Percentiles rank a stretch among this genome's conserved stretches.
Evolutionary conservation across 2,797 vertebrate genomes (phyloP).

Genomic region (Nannoperca obscura): DNA sequence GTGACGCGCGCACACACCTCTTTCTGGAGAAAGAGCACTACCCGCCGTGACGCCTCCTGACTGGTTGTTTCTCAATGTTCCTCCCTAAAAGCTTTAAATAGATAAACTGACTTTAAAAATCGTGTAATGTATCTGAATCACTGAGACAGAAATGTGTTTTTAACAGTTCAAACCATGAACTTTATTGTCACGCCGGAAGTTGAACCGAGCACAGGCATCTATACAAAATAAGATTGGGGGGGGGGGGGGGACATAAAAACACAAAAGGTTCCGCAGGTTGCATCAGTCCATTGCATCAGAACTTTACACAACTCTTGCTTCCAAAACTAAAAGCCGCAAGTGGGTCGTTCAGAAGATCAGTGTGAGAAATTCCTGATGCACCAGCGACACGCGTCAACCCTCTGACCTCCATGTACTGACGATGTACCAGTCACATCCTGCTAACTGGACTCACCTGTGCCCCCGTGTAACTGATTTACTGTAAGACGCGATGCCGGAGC

Average conservation of each 20-base stretch:
- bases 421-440: background rate
- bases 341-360: background rate
- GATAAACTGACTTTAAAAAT: too few species aligned
- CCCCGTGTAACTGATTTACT: slow-evolving; percentile 9
- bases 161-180: background rate
- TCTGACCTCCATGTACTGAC: background rate
- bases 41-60: background rate
- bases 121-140: background rate
- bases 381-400: background rate
- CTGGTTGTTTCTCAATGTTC: background rate
- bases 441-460: background rate
- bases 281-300: background rate
- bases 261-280: background rate
- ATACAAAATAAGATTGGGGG: background rate
- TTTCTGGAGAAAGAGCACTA: background rate
- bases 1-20: background rate
- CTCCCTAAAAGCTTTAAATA: background rate
- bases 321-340: slow-evolving; percentile 8
- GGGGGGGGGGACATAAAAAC: too few species aligned
- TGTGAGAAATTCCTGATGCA: background rate
- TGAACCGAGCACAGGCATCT: background rate
- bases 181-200: slow-evolving; percentile 23
- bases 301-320: background rate
- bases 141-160: background rate
- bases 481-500: background rate